Base-by-base conservation (phyloP, 1,140 invertebrate species). In the Acromyrmex heyeri region DNA sequence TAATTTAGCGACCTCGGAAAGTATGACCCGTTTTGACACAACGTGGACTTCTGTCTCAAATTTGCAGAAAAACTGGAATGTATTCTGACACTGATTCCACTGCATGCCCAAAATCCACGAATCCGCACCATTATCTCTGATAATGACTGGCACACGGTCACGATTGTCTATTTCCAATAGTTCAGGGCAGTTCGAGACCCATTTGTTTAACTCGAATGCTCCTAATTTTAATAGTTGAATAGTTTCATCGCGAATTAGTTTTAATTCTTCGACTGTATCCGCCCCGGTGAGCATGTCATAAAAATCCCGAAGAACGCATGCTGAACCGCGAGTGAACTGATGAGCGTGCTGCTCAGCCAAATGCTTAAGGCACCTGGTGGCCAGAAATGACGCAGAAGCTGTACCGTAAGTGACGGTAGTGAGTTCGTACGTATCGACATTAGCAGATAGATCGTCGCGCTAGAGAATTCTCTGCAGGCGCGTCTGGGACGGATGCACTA, bases 51-150 rank as follows among this genome's bases (percentile, higher is more conserved):
- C n/a, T n/a, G n/a, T n/a, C 10, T 21, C 44, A 16, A 30, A 2
- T 14, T 24, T n/a, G 5, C 18, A 50, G 0, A 8, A 24, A 16
- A 48, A 50, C 0, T 3, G 21, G 3, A 70, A 69, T 0, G 3
- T 24, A 3, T 69, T n/a, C 0, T 4, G 1, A 0, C 10, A 14
- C 1, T 70, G 67, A 27, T 50, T 16, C 48, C 69, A 72, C 0
- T 48, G 24, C 3, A 72, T 53, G 0, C 48, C 69, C 0, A 70
- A 6, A 2, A 70, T 18, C 0, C 4, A 3, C 0, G 16, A 53
- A 4, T 53, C 7, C 0, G 12, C 0, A 0, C 8, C 14, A 3
- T 70, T 14, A 0, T 14, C 10, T 1, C 3, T 18, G 1, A 6
- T n/a, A 21, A 0, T 16, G 53, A 44, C 2, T 44, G 2, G 2